These are phyloP conservation scores for Sebastes aleutianus DNA, from an alignment of 2,797 vertebrate species.

Conservation along the genomic window DNA sequence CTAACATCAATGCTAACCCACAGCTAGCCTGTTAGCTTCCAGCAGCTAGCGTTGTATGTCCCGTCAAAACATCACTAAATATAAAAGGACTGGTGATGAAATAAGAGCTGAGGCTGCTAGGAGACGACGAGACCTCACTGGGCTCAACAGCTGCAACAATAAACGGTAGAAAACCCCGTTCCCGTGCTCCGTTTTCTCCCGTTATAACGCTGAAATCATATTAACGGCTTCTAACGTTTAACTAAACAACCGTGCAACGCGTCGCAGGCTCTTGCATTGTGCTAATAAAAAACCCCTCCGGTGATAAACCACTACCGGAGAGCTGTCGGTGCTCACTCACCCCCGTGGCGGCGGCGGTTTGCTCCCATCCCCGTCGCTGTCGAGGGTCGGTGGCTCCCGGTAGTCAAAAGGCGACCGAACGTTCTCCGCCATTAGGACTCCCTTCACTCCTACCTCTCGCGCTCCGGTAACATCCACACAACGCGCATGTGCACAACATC, in stretches of 20 bases:
- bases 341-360: constrained; percentile 83
- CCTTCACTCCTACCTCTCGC: constrained; percentile 71
- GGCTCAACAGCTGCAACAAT: background rate
- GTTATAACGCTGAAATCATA: constrained; percentile 39
- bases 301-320: too few species aligned
- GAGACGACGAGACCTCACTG: background rate
- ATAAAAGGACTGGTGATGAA: background rate
- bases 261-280: constrained; percentile 27
- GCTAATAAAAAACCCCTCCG: constrained; percentile 4
- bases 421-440: constrained; percentile 87
- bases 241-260: constrained; percentile 62
- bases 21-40: constrained; percentile 70
- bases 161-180: background rate
- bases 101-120: background rate
- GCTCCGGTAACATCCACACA: constrained; percentile 53
- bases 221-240: constrained; percentile 44
- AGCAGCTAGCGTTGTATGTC: constrained; percentile 51
- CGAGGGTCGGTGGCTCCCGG: constrained; percentile 87
- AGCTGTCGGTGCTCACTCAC: constrained; percentile 67
- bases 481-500: constrained; percentile 79
- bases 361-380: constrained; percentile 87
- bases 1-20: constrained; percentile 64
- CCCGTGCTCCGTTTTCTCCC: constrained; percentile 29
- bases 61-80: constrained; percentile 49
- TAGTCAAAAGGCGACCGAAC: constrained; percentile 88